Base-by-base conservation (phyloP, 2,888 invertebrate species). In the Drosophila robusta region DNA sequence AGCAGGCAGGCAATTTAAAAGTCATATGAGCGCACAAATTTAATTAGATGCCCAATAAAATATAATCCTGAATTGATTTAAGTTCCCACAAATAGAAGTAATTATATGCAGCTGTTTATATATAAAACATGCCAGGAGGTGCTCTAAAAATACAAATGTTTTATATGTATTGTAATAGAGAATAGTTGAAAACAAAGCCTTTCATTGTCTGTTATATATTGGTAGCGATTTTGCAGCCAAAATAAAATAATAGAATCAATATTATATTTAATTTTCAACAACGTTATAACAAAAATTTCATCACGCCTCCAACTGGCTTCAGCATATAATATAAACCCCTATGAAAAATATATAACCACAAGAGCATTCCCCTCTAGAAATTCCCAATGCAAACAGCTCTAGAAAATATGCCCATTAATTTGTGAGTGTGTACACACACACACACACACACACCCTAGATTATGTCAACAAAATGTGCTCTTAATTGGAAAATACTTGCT, bases 11-110 rank as follows among this genome's bases (percentile, higher is more conserved):
- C 64, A 56, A 54, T 69, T 66, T 60, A 45, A 75, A 63, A 68
- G 39, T 69, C 61, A 71, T 69, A 47, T 45, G 34, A 73, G 32
- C 56, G 42, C 52, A 52, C 51, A 62, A 72, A 75, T 75, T 77
- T 77, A 75, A 77, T 75, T 67, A 75, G 54, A 61, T 39, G 22
- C 18, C 29, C 22, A 57, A 52, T 54, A 55, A 55, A 67, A 36
- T 24, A 47, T 55, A 22, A 55, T 47, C 8, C 22, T 11, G 3
- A 34, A 67, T 55, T n/a, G 55, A 9, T 47, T 29, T 24, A 42
- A 65, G 26, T 34, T 42, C 26, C 5, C 18, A 42, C 47, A 22
- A 41, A 62, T 34, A 34, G n/a, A 41, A 47, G 39, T 34, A 39
- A 60, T 61, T 46, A 61, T 11, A 24, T 24, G 16, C 41, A 14